phyloP scores from a whole-genome alignment of 2,888 invertebrate species.

The Metellina segmentata region DNA sequence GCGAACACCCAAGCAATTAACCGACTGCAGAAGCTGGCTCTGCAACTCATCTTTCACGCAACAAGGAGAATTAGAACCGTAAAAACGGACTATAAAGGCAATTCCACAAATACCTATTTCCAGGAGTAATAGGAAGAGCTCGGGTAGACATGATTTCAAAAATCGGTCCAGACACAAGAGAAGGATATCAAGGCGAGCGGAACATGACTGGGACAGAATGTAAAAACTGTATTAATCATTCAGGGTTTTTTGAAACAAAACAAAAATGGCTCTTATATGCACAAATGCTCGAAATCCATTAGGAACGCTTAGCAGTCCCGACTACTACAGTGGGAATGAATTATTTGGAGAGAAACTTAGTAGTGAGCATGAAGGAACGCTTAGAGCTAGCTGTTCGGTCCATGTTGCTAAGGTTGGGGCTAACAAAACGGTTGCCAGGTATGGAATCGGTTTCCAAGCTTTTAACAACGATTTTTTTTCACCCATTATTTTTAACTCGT shows the following conservation, averaged over 20 bases:
- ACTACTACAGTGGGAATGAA: constrained; percentile 43
- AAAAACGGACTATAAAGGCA: constrained; percentile 8
- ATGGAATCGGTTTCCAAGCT: constrained; percentile 46
- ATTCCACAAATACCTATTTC: not conserved
- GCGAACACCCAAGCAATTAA: constrained; percentile 6
- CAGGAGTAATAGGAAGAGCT: too few relatives aligned
- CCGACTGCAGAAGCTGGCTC: constrained; percentile 43
- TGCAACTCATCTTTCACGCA: not conserved
- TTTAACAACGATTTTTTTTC: constrained; percentile 59
- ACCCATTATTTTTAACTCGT: constrained; percentile 41
- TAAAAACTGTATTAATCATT: constrained; percentile 70
- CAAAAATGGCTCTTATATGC: constrained; percentile 41
- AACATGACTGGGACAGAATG: constrained; percentile 35
- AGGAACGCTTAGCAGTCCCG: constrained; percentile 37
- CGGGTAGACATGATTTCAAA: not conserved
- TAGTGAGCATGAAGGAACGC: constrained; percentile 46
- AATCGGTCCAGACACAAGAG: not conserved
- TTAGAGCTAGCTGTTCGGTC: constrained; percentile 79
- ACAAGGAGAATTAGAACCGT: not conserved
- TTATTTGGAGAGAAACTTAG: constrained; percentile 64
- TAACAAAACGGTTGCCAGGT: constrained; percentile 79
- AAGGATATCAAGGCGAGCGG: constrained; percentile 38
- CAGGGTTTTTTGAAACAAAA: constrained; percentile 11
- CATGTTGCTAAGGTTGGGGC: constrained; percentile 80
- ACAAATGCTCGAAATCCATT: constrained; percentile 70